Evolutionary conservation across 1,140 invertebrate species (phyloP).

Genomic region (Laupala kohalensis): DNA sequence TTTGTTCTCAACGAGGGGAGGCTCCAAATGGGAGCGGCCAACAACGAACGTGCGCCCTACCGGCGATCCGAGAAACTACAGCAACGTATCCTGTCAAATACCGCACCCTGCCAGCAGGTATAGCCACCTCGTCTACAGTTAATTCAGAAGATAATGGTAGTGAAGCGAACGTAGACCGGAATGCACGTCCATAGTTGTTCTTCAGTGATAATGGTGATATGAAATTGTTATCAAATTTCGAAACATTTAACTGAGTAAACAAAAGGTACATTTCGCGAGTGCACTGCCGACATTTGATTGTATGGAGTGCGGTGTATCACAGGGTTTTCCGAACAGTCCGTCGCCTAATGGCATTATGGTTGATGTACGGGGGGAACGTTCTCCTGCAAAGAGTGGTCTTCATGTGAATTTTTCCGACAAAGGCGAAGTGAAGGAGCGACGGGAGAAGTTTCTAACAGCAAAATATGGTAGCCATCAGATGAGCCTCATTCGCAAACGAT

Average conservation of each 20-base stretch:
- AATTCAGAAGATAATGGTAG: neutral
- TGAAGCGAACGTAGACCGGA: neutral
- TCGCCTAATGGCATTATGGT: slow-evolving; percentile 11
- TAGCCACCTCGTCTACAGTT: neutral
- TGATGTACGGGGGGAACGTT: slow-evolving; percentile 39
- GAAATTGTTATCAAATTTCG: neutral
- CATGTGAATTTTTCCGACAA: slow-evolving; percentile 82
- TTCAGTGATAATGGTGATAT: neutral
- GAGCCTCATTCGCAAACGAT: slow-evolving; percentile 84
- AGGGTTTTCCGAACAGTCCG: slow-evolving; percentile 12
- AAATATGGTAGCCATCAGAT: slow-evolving; percentile 96
- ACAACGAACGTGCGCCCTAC: neutral
- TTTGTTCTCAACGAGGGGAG: neutral
- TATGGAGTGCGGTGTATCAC: slow-evolving; percentile 20
- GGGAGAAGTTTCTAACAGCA: slow-evolving; percentile 89
- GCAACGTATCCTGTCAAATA: neutral
- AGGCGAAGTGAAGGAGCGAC: slow-evolving; percentile 68
- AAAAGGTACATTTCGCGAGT: neutral
- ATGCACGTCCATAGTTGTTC: neutral
- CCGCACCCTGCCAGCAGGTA: neutral
- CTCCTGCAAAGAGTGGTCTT: slow-evolving; percentile 60
- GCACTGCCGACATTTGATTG: neutral
- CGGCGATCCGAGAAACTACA: neutral
- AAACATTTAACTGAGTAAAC: neutral
- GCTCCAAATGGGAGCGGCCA: neutral